Evolutionary conservation across 2,888 invertebrate species (phyloP).

Genomic region (Herminia tarsipennalis): DNA sequence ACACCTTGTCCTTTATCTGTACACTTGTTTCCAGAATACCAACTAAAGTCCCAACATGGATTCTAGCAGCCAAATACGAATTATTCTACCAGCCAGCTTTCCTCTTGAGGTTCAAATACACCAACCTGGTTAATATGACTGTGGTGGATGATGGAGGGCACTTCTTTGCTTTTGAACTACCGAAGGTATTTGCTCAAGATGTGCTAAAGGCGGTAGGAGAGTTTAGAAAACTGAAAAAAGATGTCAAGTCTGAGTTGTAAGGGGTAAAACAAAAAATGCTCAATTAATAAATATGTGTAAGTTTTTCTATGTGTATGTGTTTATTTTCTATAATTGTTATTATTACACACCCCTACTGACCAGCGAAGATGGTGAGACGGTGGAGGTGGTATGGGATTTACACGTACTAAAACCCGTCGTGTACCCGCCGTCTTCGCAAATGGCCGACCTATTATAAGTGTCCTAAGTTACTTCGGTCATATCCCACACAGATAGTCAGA

Average conservation of each 20-base stretch:
- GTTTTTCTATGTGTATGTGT: too few relatives aligned
- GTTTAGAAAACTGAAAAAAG: slow-evolving; percentile 49
- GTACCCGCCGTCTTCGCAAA: too few relatives aligned
- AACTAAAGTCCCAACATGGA: slow-evolving; percentile 88
- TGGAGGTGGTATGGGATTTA: too few relatives aligned
- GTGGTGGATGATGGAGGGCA: slow-evolving; percentile 90
- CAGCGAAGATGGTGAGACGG: too few relatives aligned
- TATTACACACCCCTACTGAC: too few relatives aligned
- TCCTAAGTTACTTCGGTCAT: too few relatives aligned
- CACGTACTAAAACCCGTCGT: too few relatives aligned
- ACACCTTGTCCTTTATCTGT: background rate
- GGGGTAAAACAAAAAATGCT: too few relatives aligned
- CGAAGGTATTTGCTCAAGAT: slow-evolving; percentile 88
- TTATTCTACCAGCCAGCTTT: slow-evolving; percentile 84
- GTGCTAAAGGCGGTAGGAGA: slow-evolving; percentile 71
- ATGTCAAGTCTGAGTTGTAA: slow-evolving; percentile 76
- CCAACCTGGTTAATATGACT: slow-evolving; percentile 88
- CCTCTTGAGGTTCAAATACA: slow-evolving; percentile 84
- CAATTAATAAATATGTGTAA: too few relatives aligned
- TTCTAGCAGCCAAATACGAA: slow-evolving; percentile 89
- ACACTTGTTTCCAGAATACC: slow-evolving; percentile 87
- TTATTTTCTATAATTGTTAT: too few relatives aligned
- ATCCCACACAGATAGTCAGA: too few relatives aligned
- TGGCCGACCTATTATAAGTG: too few relatives aligned
- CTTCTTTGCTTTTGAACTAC: slow-evolving; percentile 93